phyloP scores from a whole-genome alignment of 2,888 invertebrate genomes.

The Catocala nupta region DNA sequence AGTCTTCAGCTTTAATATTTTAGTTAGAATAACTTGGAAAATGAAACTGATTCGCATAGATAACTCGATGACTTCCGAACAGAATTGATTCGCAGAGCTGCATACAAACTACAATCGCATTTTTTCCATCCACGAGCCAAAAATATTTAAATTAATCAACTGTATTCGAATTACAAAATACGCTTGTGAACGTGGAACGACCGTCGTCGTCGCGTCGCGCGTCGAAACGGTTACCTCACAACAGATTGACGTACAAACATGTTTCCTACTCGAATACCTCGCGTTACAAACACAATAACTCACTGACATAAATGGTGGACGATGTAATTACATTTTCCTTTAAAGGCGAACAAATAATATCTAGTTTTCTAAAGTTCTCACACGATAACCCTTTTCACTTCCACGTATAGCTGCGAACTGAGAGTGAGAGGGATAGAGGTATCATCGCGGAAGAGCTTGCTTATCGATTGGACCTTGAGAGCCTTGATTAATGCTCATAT shows the following conservation, averaged over 20 bases:
- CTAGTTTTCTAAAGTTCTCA: conserved; percentile 61
- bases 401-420: conserved; percentile 24
- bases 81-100: not conserved
- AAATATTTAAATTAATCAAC: conserved; percentile 5
- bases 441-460: conserved; percentile 62
- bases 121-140: conserved; percentile 1
- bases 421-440: conserved; percentile 51
- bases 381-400: conserved; percentile 48
- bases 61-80: not conserved
- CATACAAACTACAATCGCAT: conserved; percentile 1
- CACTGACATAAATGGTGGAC: conserved; percentile 54
- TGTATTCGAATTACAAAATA: conserved; percentile 19
- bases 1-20: no score
- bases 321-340: conserved; percentile 66
- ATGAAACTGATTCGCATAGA: not conserved
- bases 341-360: conserved; percentile 57
- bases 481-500: conserved; percentile 60
- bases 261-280: conserved; percentile 61
- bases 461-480: conserved; percentile 61
- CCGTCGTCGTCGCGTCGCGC: not conserved
- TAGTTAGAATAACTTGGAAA: no score
- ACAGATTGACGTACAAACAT: conserved; percentile 42
- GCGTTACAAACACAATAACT: conserved; percentile 51
- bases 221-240: conserved; percentile 30
- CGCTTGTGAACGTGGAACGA: conserved; percentile 22